Evolutionary conservation across 64 coral and sea anemone genomes (phyloP).

Genomic region (Pocillopora verrucosa): DNA sequence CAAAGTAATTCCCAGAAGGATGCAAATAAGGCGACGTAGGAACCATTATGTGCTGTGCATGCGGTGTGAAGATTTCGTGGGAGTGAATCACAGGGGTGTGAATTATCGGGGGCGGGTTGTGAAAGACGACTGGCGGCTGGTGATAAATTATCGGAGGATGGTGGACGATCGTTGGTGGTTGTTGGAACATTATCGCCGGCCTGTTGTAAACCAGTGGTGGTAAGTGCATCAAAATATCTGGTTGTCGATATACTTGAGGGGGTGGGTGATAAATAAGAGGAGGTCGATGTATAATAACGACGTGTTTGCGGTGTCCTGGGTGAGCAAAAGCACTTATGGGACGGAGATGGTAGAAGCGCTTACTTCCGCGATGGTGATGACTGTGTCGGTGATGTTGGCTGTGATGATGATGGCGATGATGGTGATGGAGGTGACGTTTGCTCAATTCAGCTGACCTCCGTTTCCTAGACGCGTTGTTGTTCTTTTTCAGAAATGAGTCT

Average conservation of each 20-base stretch:
- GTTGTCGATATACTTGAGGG: constrained; percentile 62
- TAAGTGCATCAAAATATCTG: constrained; percentile 81
- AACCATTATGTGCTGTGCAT: constrained; percentile 38
- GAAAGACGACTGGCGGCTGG: constrained; percentile 81
- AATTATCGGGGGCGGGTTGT: constrained; percentile 68
- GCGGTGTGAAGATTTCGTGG: constrained; percentile 49
- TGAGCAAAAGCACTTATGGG: constrained; percentile 45
- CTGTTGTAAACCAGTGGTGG: constrained; percentile 78
- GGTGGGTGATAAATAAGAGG: constrained; percentile 77
- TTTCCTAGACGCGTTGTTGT: neutral
- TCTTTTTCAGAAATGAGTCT: neutral
- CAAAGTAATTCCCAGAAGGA: constrained; percentile 28
- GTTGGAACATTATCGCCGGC: constrained; percentile 72
- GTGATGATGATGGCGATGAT: constrained; percentile 39
- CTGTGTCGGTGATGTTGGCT: constrained; percentile 46
- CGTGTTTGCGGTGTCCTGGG: constrained; percentile 56
- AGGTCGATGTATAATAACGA: constrained; percentile 73
- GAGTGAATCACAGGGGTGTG: constrained; percentile 56
- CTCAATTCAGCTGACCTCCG: constrained; percentile 2
- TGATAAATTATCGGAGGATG: constrained; percentile 76
- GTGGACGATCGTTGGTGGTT: constrained; percentile 77
- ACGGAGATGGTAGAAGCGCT: constrained; percentile 26
- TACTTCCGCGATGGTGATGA: constrained; percentile 34
- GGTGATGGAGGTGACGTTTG: constrained; percentile 25
- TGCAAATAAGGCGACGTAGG: constrained; percentile 48